phyloP scores from a whole-genome alignment of 2,113 vertebrate genomes.

The Notothenia rossii region DNA sequence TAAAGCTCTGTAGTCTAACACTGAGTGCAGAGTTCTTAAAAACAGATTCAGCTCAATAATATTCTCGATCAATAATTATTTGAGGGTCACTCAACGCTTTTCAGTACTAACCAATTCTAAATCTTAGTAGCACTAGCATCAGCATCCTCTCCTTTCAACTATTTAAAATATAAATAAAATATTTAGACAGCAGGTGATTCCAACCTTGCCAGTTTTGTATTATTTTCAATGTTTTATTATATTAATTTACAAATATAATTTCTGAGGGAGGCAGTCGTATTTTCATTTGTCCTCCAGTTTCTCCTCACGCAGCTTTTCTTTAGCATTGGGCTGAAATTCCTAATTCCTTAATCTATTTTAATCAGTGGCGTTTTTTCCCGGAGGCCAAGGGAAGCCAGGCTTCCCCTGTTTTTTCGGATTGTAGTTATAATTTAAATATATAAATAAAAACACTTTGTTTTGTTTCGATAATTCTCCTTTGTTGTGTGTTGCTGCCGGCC shows the following conservation, averaged over 20 bases:
- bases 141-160: neutral
- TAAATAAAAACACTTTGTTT: no score
- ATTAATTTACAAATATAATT: neutral
- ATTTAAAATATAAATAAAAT: neutral
- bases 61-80: no score
- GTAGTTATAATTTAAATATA: no score
- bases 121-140: no score
- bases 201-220: neutral
- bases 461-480: no score
- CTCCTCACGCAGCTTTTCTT: neutral
- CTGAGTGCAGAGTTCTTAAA: no score
- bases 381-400: no score
- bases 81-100: neutral
- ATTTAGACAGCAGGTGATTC: no score
- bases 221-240: neutral
- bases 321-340: neutral
- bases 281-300: neutral
- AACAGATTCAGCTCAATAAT: neutral
- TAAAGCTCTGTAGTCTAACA: no score
- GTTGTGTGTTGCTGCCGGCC: no score
- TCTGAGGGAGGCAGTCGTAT: neutral
- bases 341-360: conserved; percentile 7
- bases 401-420: no score
- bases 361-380: no score
- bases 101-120: neutral